Conservation (phyloP, 2,888 invertebrate species). For the Acrobasis repandana region DNA sequence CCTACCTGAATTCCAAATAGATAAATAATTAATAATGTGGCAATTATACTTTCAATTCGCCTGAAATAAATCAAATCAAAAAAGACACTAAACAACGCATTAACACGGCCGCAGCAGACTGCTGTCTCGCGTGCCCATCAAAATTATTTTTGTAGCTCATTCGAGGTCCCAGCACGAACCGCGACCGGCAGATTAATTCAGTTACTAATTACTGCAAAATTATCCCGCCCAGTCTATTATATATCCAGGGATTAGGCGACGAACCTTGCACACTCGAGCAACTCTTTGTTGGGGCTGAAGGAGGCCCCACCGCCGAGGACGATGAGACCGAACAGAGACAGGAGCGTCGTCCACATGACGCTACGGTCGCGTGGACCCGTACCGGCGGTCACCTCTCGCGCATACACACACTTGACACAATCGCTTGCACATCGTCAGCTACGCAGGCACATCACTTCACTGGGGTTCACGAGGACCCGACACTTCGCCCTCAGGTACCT, state of each 20-base stretch:
- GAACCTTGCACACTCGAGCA: slow-evolving; percentile 79
- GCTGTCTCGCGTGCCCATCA: slow-evolving; percentile 59
- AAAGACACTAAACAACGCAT: slow-evolving; percentile 12
- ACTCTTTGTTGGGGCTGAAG: slow-evolving; percentile 68
- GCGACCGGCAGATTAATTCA: slow-evolving; percentile 32
- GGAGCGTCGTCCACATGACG: slow-evolving; percentile 70
- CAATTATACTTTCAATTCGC: no score
- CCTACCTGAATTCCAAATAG: no score
- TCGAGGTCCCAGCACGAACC: slow-evolving; percentile 55
- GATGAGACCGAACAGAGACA: slow-evolving; percentile 63
- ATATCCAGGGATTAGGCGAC: slow-evolving; percentile 36
- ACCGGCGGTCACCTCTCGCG: slow-evolving; percentile 58
- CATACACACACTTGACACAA: slow-evolving; percentile 69
- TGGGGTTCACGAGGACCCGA: slow-evolving; percentile 36
- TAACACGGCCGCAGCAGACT: slow-evolving; percentile 30
- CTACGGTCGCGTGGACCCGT: slow-evolving; percentile 60
- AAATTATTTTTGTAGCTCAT: slow-evolving; percentile 76
- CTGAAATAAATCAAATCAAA: background rate
- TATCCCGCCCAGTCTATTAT: background rate
- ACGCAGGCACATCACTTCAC: slow-evolving; percentile 68
- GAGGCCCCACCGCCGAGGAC: slow-evolving; percentile 65
- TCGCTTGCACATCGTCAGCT: slow-evolving; percentile 68
- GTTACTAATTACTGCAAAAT: slow-evolving; percentile 11
- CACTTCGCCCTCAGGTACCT: slow-evolving; percentile 32
- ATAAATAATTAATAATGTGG: no score